These are phyloP conservation scores for Phoenicopterus ruber DNA, from an alignment of 2,113 vertebrate genomes.

Conservation along the genomic window DNA sequence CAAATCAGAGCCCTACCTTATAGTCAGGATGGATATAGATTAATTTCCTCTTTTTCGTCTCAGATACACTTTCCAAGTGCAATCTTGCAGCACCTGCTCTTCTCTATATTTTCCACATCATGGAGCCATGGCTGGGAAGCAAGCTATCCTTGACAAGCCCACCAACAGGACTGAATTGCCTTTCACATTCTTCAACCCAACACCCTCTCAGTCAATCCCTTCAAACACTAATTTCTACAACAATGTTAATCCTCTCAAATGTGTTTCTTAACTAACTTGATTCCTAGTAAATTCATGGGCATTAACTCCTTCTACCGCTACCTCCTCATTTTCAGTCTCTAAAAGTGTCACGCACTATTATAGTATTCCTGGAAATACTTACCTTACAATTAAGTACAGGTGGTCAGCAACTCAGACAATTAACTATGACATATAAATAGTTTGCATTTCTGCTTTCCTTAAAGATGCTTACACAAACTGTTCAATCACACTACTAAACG, in stretches of 20 bases:
- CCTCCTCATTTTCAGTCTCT: background rate
- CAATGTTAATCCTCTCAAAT: constrained; percentile 61
- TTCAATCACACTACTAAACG: background rate
- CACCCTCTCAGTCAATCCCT: background rate
- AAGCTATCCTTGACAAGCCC: background rate
- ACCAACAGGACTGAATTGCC: background rate
- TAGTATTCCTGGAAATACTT: background rate
- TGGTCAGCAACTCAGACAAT: background rate
- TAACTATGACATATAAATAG: background rate
- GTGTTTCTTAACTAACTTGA: background rate
- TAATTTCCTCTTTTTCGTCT: background rate
- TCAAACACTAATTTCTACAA: constrained; percentile 35
- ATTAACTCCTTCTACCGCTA: constrained; percentile 17
- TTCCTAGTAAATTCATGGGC: background rate
- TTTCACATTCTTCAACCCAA: background rate
- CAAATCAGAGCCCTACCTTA: background rate
- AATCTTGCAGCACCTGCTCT: background rate
- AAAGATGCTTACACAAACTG: background rate
- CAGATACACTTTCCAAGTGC: background rate
- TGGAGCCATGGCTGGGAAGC: background rate
- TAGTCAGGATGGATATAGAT: background rate
- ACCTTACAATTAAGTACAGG: background rate
- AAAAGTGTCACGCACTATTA: background rate
- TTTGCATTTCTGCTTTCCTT: background rate
- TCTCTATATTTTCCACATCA: background rate